These are phyloP conservation scores for Pica pica DNA, from an alignment of 2,113 vertebrate species.

Conservation along the genomic window DNA sequence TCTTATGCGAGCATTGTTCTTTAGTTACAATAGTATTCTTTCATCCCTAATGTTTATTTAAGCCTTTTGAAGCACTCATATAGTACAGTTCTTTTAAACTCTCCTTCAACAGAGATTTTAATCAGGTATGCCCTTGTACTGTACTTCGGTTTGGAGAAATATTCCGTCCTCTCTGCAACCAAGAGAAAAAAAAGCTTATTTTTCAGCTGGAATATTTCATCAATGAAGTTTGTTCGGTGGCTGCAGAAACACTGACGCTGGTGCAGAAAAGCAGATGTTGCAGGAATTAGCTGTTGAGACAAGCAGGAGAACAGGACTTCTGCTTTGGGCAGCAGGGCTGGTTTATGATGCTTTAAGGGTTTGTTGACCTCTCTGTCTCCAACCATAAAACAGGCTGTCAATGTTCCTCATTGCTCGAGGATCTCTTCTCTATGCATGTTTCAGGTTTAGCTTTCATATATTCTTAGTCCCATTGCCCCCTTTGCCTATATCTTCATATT, in stretches of 20 bases:
- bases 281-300: background rate
- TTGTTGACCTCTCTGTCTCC: background rate
- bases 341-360: background rate
- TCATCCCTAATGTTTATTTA: background rate
- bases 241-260: background rate
- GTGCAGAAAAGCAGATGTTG: background rate
- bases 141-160: background rate
- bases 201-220: background rate
- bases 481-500: background rate
- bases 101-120: background rate
- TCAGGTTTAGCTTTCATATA: background rate
- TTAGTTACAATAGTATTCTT: background rate
- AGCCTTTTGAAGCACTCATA: background rate
- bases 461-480: background rate
- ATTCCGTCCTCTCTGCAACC: background rate
- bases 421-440: background rate
- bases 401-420: fast-evolving
- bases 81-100: background rate
- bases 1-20: background rate
- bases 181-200: background rate
- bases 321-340: background rate
- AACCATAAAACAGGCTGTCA: background rate
- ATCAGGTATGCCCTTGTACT: background rate
- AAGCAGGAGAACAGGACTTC: background rate
- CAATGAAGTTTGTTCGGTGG: background rate